Evolutionary conservation across 1,140 invertebrate species (phyloP).

Genomic region (Brachionus asplanchnoidis): DNA sequence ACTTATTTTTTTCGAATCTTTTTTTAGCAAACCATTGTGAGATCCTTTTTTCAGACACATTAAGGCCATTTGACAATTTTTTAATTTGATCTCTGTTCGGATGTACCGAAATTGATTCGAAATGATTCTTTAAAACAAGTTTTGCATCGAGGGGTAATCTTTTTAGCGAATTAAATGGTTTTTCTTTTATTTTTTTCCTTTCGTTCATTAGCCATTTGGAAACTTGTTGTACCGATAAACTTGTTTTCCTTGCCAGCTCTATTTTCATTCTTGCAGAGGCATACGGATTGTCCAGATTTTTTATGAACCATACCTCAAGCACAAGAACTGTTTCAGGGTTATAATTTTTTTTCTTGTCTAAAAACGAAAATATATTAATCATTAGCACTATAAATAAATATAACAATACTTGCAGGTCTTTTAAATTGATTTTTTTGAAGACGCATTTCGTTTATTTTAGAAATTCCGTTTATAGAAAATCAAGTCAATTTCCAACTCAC

Average conservation of each 20-base stretch:
- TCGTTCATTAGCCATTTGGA: conserved; percentile 7
- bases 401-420: neutral
- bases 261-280: neutral
- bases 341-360: conserved; percentile 14
- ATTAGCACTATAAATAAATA: neutral
- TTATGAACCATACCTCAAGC: neutral
- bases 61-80: neutral
- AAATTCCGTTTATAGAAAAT: neutral
- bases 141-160: neutral
- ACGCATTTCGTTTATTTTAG: neutral
- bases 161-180: neutral
- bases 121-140: conserved; percentile 20
- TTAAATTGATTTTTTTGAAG: neutral
- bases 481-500: neutral
- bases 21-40: conserved; percentile 25
- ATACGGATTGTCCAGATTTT: neutral
- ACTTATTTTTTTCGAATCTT: conserved; percentile 16
- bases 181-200: neutral
- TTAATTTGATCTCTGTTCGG: neutral
- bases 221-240: conserved; percentile 5
- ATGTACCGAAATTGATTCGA: conserved; percentile 8
- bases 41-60: neutral
- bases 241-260: neutral
- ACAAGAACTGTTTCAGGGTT: neutral
- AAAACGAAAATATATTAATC: neutral